Base-by-base conservation (phyloP, 2,888 invertebrate species). In the Ormia ochracea region DNA sequence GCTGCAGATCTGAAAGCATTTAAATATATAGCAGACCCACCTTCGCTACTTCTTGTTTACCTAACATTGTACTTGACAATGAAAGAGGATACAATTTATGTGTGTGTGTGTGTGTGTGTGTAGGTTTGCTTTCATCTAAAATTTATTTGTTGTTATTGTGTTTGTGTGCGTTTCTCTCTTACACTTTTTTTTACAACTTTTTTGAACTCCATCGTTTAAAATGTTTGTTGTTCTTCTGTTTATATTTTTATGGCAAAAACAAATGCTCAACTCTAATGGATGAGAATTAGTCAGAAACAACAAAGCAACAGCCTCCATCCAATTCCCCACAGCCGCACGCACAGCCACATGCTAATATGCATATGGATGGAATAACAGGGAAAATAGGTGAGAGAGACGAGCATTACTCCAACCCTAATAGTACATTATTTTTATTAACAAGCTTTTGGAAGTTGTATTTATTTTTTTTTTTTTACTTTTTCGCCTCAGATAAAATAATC, bases 191-290 rank as follows among this genome's bases (percentile, higher is more conserved):
- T 73, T 23, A 43, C 41, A 54, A 69, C 38, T 41, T 59, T 72
- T 54, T 48, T 59, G 3, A 41, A 23, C 28, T 52, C 52, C 19
- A n/a, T 17, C 19, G 12, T 73, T 56, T 38, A 65, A 19, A 58
- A 26, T n/a, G 59, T 58, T 73, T 26, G 1, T 38, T 38, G 19
- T 17, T 78, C 61, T 58, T 48, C 26, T 72, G 52, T 78, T 76
- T 72, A 23, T 21, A 52, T 72, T 79, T 75, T 48, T 65, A 66
- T 61, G 54, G 54, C 75, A 76, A 72, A 76, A 76, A 80, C 56
- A 80, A 80, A 80, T 80, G 61, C 66, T 63, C n/a, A 54, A 65
- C 48, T 66, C 66, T 80, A 80, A 80, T 80, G 76, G 75, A 66
- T 76, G 61, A 80, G 68, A 80, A 76, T 80, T 76, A 75, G 54